phyloP scores from a whole-genome alignment of 2,797 vertebrate genomes.

The Sciaenops ocellatus region DNA sequence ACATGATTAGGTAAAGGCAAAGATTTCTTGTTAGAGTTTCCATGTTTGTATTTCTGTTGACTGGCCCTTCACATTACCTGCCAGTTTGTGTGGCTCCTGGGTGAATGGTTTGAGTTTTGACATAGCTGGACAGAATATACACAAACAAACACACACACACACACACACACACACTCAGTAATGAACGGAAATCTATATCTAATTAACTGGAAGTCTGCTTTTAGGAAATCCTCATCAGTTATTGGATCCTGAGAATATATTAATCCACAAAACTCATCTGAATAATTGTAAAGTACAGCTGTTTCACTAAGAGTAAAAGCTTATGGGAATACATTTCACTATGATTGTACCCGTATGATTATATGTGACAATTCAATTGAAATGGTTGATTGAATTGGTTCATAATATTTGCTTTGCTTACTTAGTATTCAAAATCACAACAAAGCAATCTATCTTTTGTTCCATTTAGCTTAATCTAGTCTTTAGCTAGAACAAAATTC shows the following conservation, averaged over 20 bases:
- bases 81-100: slow-evolving; percentile 55
- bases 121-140: slow-evolving; percentile 33
- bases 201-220: slow-evolving; percentile 46
- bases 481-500: not conserved
- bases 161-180: slow-evolving; percentile 11
- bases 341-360: not conserved
- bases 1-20: slow-evolving; percentile 53
- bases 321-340: not conserved
- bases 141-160: slow-evolving; percentile 33
- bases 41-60: slow-evolving; percentile 75
- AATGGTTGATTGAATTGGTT: no score
- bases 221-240: slow-evolving; percentile 1
- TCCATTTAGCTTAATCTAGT: not conserved
- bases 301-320: no score
- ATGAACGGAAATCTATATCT: slow-evolving; percentile 42
- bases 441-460: no score
- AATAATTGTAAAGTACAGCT: not conserved
- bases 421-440: not conserved
- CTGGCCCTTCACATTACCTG: slow-evolving; percentile 64
- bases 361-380: no score
- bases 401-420: no score
- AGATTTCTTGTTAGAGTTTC: slow-evolving; percentile 65
- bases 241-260: slow-evolving; percentile 25
- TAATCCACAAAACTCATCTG: slow-evolving; percentile 16
- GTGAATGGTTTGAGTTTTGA: slow-evolving; percentile 57